phyloP scores from a whole-genome alignment of 2,797 vertebrate genomes.

The Salmo trutta region DNA sequence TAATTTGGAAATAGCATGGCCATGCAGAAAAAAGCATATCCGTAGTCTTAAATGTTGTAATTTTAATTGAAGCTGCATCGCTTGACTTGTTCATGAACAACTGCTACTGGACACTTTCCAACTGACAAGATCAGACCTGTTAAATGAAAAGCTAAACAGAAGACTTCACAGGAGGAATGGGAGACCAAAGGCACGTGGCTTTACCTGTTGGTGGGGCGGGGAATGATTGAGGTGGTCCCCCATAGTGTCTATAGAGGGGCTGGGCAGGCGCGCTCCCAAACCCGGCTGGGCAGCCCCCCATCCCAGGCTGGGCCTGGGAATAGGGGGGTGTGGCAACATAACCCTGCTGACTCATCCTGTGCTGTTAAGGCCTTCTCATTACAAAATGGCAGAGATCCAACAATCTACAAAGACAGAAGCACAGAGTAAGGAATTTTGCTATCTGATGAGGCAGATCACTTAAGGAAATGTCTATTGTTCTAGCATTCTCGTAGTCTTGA shows the following conservation, averaged over 20 bases:
- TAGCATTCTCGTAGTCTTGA: neutral
- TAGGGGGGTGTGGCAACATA: conserved; percentile 90
- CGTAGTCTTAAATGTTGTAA: neutral
- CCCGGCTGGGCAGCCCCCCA: conserved; percentile 82
- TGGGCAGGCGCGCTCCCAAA: conserved; percentile 77
- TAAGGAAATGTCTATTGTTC: neutral
- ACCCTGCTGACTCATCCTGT: conserved; percentile 92
- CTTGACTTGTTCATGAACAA: neutral
- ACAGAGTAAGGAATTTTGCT: neutral
- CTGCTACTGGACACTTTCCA: neutral
- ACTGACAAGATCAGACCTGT: conserved; percentile 19
- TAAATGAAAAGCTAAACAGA: neutral
- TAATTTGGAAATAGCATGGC: neutral
- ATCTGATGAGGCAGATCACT: neutral
- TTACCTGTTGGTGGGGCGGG: conserved; percentile 79
- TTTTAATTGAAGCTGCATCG: neutral
- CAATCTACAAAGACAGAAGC: conserved; percentile 46
- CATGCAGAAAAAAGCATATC: neutral
- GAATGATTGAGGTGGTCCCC: conserved; percentile 73
- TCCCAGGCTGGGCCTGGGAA: conserved; percentile 89
- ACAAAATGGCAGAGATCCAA: conserved; percentile 53
- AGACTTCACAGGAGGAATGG: neutral
- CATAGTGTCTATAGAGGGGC: conserved; percentile 84
- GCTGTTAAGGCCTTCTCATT: conserved; percentile 68
- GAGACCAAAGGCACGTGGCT: neutral